Evolutionary conservation across 2,888 invertebrate species (phyloP).

Genomic region (Erebia epiphron): DNA sequence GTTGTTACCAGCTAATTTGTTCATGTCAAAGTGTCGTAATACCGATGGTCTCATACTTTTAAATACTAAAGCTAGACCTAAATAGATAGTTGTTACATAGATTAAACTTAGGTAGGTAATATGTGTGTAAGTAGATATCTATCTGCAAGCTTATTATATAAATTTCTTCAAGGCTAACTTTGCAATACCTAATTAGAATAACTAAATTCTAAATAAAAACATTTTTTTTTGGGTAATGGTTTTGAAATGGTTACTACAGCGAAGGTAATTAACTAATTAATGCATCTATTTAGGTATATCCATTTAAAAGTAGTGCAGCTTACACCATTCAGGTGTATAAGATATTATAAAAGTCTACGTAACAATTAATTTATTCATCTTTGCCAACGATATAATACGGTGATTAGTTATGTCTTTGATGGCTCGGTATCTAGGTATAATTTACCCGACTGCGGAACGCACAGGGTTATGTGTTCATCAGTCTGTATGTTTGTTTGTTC

Average conservation of each 20-base stretch:
- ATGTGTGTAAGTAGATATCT: not conserved
- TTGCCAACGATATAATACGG: too few species aligned
- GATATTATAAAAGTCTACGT: not conserved
- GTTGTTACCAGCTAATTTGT: too few species aligned
- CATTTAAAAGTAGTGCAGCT: not conserved
- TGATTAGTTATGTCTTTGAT: too few species aligned
- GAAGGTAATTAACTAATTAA: constrained; percentile 6
- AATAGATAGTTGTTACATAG: too few species aligned
- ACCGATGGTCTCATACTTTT: too few species aligned
- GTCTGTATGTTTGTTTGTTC: too few species aligned
- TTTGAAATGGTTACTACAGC: not conserved
- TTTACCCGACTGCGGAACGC: too few species aligned
- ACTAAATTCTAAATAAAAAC: not conserved
- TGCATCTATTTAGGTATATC: not conserved
- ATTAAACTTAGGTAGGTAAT: too few species aligned
- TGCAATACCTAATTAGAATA: not conserved
- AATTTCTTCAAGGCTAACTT: not conserved
- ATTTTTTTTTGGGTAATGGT: constrained; percentile 4
- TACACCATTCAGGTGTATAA: not conserved
- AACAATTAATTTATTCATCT: not conserved
- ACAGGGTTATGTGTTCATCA: too few species aligned
- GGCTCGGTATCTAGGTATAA: too few species aligned
- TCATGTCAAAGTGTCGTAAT: too few species aligned
- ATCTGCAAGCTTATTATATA: not conserved
- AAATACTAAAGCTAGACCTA: too few species aligned